Base-by-base conservation (phyloP, 2,797 vertebrate species). In the Rhabdomys pumilio region DNA sequence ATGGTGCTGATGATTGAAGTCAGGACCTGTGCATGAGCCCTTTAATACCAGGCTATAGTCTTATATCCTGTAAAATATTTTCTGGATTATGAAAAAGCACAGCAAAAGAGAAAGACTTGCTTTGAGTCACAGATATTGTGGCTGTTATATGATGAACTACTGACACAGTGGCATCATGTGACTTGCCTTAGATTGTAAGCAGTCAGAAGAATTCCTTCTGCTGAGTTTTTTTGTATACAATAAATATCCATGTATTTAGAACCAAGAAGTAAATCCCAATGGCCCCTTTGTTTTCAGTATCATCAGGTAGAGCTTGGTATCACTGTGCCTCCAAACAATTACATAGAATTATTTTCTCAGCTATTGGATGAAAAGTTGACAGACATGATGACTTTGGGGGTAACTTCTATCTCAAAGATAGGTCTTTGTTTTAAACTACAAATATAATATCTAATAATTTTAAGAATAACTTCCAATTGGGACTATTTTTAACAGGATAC, bases 401-500 rank as follows among this genome's bases (percentile, higher is more conserved):
- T 67, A 57, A 50, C 14, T 63, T 87, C 57, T 75, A 65, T 24
- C 83, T 95, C 81, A 97, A 93, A 95, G 55, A 92, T 4, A 50
- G 6, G 34, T 7, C 2, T 92, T 24, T 0, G 11, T 86, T 86
- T 90, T 94, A 69, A 96, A 92, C 89, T 19, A 94, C 26, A 95
- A 82, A 87, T 13, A 87, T 22, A 79, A 53, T 65, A 55, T 75
- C 50, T 94, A 76, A 83, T 80, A 31, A 61, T 6, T 67, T 79
- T 63, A 79, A 92, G 73, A 81, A 55, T 90, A 93, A 15, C 34
- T 79, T 6, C 38, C 2, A 82, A 4, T 3, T 75, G 22, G 4
- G 14, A 11, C 91, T 80, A 55, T 83, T 96, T 95, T 90, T 55
- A n/a, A 83, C 47, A 82, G 31, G 91, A 90, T 91, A 6, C 50